Base-by-base conservation (phyloP, 2,797 vertebrate genomes). In the Ptychobarbus kaznakovi region DNA sequence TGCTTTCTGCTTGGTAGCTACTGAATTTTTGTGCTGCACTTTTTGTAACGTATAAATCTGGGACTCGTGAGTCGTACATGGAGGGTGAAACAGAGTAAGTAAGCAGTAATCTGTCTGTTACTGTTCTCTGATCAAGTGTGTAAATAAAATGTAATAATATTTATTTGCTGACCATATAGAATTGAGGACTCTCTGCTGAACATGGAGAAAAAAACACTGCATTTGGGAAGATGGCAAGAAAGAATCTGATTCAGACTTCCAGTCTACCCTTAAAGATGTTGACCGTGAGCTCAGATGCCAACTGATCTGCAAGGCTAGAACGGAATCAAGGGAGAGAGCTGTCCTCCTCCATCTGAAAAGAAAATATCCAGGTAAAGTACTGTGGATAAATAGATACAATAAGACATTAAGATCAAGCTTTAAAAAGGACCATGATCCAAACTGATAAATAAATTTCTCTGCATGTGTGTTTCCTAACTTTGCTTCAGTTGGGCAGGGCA, bases 141-240 rank as follows among this genome's bases (percentile, higher is more conserved):
- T n/a, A n/a, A n/a, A n/a, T n/a, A n/a, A n/a, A n/a, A n/a, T n/a
- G n/a, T n/a, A n/a, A n/a, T n/a, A n/a, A n/a, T n/a, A n/a, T n/a
- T n/a, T n/a, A n/a, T n/a, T n/a, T n/a, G n/a, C n/a, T n/a, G n/a
- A n/a, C n/a, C n/a, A n/a, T n/a, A n/a, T n/a, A n/a, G n/a, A n/a
- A n/a, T n/a, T 53, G 72, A 32, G 25, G 44, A 75, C 42, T 49
- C 44, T 74, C 44, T 49, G 72, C 25, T 20, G 46, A 63, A 66
- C 61, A 63, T 65, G 40, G 58, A 63, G 44, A n/a, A 28, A 65
- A 79, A 58, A 65, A 44, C 56, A 65, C 20, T n/a, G 13, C 6
- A 80, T 80, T 18, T 56, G 42, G 38, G 35, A 72, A 73, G 25
- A 75, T 75, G 49, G 73, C 73, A n/a, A n/a, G n/a, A n/a, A 75